Percentiles rank a stretch among this genome's conserved stretches.
Evolutionary conservation across 2,888 invertebrate genomes (phyloP).

Genomic region (Psylliodes chrysocephalus): DNA sequence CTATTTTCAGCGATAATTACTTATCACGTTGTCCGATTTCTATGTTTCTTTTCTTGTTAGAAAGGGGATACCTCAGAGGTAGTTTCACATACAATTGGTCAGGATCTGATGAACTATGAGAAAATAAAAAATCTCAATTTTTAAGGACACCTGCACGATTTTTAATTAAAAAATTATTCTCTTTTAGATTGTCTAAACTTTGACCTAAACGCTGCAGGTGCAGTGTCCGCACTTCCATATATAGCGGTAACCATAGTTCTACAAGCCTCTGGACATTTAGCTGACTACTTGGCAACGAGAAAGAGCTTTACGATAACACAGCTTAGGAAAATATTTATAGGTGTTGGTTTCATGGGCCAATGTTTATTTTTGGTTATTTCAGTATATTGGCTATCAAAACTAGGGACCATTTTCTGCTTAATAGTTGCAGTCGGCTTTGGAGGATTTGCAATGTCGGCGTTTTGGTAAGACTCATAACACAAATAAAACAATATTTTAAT

Average conservation of each 20-base stretch:
- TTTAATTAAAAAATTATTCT: too few relatives aligned
- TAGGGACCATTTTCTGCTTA: constrained; percentile 41
- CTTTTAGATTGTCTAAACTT: constrained; percentile 76
- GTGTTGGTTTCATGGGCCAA: constrained; percentile 78
- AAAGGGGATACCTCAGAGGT: too few relatives aligned
- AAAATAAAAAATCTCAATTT: too few relatives aligned
- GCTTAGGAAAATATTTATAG: constrained; percentile 75
- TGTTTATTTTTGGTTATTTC: constrained; percentile 87
- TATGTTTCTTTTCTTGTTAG: too few relatives aligned
- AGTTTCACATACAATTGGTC: too few relatives aligned
- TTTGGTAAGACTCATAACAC: too few relatives aligned
- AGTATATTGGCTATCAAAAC: constrained; percentile 75
- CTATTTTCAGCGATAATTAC: too few relatives aligned
- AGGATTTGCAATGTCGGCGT: constrained; percentile 42
- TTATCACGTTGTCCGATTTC: too few relatives aligned
- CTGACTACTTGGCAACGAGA: constrained; percentile 78
- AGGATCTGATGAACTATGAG: too few relatives aligned
- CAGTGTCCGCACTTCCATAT: constrained; percentile 87
- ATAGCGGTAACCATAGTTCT: constrained; percentile 85
- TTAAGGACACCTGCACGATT: too few relatives aligned
- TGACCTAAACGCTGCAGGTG: constrained; percentile 81
- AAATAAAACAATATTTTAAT: too few relatives aligned
- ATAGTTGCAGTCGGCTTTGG: constrained; percentile 42
- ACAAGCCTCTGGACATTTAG: constrained; percentile 82
- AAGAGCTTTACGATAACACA: constrained; percentile 77